These are phyloP conservation scores for Triplophysa rosa DNA, from an alignment of 2,113 vertebrate species.

Conservation along the genomic window DNA sequence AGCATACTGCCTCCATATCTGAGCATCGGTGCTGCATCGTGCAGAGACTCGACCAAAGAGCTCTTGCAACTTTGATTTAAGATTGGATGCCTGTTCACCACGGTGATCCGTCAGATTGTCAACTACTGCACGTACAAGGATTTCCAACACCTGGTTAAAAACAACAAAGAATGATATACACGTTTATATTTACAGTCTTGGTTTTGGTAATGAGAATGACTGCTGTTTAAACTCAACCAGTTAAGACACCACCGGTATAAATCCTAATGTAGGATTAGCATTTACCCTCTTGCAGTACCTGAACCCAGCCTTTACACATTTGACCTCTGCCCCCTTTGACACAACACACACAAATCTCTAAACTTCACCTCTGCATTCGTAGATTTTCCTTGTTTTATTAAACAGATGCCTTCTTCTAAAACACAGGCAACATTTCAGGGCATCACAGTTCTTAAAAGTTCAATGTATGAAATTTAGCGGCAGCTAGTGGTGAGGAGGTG, in stretches of 20 bases:
- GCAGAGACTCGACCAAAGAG: slow-evolving; percentile 88
- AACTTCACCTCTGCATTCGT: slow-evolving; percentile 11
- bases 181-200: neutral
- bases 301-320: neutral
- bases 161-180: neutral
- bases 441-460: too few species aligned
- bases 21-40: slow-evolving; percentile 80
- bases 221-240: neutral
- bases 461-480: too few species aligned
- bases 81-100: slow-evolving; percentile 69
- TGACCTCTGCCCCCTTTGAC: neutral
- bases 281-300: neutral
- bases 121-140: slow-evolving; percentile 82
- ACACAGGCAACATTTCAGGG: too few species aligned
- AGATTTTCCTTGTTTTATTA: neutral
- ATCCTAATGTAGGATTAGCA: neutral
- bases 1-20: slow-evolving; percentile 89
- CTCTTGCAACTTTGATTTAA: slow-evolving; percentile 80
- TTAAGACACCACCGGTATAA: neutral
- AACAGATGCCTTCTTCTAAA: neutral
- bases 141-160: slow-evolving; percentile 81
- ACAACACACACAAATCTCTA: neutral
- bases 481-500: too few species aligned
- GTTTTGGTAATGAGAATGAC: neutral
- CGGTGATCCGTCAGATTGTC: slow-evolving; percentile 75